A percentile compares a stretch with the other conserved stretches of the same genome.
Conservation (phyloP, 92 coral and sea anemone genomes). For the Parazoanthus atlanticus region DNA sequence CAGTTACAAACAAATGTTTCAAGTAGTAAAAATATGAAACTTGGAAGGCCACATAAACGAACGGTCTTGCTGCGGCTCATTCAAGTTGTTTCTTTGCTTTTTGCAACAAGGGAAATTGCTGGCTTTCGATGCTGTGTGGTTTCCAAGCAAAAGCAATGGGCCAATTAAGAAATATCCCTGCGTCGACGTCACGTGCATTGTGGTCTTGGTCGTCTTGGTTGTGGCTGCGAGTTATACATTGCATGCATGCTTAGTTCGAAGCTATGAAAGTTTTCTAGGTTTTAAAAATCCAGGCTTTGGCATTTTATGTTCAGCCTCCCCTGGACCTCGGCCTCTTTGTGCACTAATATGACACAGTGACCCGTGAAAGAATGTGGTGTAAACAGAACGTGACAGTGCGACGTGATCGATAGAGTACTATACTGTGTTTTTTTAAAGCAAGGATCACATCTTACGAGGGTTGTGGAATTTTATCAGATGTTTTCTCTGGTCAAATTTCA, state of each 20-base stretch:
- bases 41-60: conserved; percentile 3
- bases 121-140: too few species aligned
- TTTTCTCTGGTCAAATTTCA: too few species aligned
- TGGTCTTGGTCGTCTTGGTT: neutral
- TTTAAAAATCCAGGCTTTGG: neutral
- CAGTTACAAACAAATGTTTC: neutral
- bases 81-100: neutral
- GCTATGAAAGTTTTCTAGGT: neutral
- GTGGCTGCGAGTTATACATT: too few species aligned
- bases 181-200: neutral
- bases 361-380: neutral
- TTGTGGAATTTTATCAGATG: neutral
- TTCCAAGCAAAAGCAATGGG: neutral
- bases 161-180: neutral
- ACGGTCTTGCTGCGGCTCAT: neutral
- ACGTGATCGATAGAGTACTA: too few species aligned
- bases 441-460: too few species aligned
- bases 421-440: too few species aligned
- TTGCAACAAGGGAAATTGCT: too few species aligned
- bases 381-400: too few species aligned
- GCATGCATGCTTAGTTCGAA: neutral
- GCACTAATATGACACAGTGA: too few species aligned
- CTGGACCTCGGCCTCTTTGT: too few species aligned
- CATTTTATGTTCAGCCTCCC: too few species aligned
- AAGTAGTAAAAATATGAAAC: conserved; percentile 4